Conservation (phyloP, 2,888 invertebrate species). For the Chromoteleia sp. region DNA sequence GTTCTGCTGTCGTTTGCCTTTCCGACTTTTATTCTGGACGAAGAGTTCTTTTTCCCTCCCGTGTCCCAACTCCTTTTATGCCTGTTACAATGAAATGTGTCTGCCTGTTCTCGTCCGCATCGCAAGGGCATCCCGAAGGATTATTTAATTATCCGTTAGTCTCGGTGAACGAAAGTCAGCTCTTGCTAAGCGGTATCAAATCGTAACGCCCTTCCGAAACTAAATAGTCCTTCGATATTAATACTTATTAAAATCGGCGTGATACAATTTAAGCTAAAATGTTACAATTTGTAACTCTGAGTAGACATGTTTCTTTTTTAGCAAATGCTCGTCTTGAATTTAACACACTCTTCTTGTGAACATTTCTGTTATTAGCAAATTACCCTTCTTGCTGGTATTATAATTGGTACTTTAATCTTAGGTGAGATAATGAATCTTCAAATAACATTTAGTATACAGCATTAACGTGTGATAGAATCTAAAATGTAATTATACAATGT, state of each 20-base stretch:
- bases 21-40: conserved; percentile 70
- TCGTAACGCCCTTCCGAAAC: not conserved
- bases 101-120: conserved; percentile 82
- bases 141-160: conserved; percentile 83
- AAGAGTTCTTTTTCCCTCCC: conserved; percentile 70
- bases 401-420: no score
- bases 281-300: no score
- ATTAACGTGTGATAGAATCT: no score
- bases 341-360: no score
- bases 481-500: no score
- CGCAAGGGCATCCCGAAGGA: conserved; percentile 79
- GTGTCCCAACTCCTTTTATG: conserved; percentile 83
- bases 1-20: conserved; percentile 64
- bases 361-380: no score
- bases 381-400: no score
- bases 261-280: no score
- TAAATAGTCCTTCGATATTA: not conserved
- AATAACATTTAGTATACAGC: no score
- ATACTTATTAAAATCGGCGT: not conserved
- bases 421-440: no score
- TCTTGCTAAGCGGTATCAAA: conserved; percentile 6
- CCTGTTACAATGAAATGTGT: conserved; percentile 84
- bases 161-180: conserved; percentile 29
- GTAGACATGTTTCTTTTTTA: no score
- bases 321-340: no score